phyloP scores from a whole-genome alignment of 2,113 vertebrate genomes.

The Falco punctatus region DNA sequence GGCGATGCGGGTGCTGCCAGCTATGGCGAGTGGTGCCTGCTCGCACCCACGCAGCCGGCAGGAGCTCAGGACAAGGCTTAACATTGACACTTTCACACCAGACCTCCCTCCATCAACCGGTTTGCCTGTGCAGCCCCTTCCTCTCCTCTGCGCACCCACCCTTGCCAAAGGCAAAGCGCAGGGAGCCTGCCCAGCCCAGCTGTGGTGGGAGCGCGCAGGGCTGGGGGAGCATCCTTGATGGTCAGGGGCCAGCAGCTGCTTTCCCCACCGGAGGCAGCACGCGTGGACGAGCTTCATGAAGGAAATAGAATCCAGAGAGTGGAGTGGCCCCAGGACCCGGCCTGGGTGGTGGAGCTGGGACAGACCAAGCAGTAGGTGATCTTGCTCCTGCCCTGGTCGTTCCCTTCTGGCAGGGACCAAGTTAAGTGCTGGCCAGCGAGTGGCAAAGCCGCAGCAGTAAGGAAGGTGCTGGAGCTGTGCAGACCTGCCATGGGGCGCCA shows the following conservation, averaged over 20 bases:
- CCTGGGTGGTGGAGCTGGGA: not conserved
- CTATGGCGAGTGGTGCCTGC: not conserved
- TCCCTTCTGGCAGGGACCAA: not conserved
- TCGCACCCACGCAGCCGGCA: not conserved
- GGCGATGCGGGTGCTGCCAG: accelerated
- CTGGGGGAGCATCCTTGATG: not conserved
- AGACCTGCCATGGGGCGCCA: accelerated
- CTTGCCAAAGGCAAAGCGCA: not conserved
- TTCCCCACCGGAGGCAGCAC: not conserved
- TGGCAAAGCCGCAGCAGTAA: not conserved
- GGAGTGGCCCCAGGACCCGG: not conserved
- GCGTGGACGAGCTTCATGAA: not conserved
- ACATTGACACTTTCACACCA: not conserved
- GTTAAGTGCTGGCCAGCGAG: not conserved
- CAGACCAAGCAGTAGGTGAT: not conserved
- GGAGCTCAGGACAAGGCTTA: not conserved
- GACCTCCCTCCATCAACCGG: not conserved
- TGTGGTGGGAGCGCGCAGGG: accelerated
- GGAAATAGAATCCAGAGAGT: not conserved
- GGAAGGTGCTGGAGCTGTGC: not conserved
- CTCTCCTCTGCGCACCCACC: not conserved
- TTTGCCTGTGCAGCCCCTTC: not conserved
- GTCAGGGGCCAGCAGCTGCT: not conserved
- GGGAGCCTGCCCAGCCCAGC: not conserved
- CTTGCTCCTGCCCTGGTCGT: not conserved